phyloP scores from a whole-genome alignment of 2,113 vertebrate genomes.

The Thalassarche chlororhynchos region DNA sequence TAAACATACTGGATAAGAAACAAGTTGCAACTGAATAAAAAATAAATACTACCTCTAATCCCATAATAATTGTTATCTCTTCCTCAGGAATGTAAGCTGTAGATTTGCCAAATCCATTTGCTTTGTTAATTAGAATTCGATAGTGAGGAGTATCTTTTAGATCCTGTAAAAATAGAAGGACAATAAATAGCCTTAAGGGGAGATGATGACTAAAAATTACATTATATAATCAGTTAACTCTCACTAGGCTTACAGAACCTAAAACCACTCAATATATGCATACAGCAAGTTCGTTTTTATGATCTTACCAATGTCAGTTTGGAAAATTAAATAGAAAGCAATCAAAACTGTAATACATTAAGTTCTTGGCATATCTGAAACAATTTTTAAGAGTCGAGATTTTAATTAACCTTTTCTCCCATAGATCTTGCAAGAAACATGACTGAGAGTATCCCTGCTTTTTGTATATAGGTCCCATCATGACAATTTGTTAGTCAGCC shows the following conservation, averaged over 20 bases:
- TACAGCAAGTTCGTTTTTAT: not conserved
- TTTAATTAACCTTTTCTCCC: not conserved
- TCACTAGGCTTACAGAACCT: not conserved
- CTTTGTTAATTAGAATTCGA: constrained; percentile 44
- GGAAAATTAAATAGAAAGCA: not conserved
- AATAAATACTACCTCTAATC: constrained; percentile 40
- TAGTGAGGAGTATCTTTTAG: constrained; percentile 43
- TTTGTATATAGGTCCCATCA: not conserved
- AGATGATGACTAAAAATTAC: not conserved
- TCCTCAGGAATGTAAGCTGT: constrained; percentile 38
- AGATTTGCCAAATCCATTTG: constrained; percentile 15
- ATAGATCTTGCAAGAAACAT: not conserved
- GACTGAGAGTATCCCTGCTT: not conserved
- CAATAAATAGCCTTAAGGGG: not conserved
- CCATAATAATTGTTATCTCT: constrained; percentile 15
- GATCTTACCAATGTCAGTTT: not conserved
- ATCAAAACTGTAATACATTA: not conserved
- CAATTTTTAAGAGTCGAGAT: not conserved
- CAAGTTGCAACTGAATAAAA: constrained; percentile 10
- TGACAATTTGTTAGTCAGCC: not conserved
- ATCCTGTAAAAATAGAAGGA: constrained; percentile 38
- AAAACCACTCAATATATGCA: not conserved
- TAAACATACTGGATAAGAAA: not conserved
- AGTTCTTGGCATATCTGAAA: not conserved
- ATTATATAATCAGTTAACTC: not conserved